These are phyloP conservation scores for Periophthalmus modestus DNA, from an alignment of 2,113 vertebrate species.

Conservation along the genomic window DNA sequence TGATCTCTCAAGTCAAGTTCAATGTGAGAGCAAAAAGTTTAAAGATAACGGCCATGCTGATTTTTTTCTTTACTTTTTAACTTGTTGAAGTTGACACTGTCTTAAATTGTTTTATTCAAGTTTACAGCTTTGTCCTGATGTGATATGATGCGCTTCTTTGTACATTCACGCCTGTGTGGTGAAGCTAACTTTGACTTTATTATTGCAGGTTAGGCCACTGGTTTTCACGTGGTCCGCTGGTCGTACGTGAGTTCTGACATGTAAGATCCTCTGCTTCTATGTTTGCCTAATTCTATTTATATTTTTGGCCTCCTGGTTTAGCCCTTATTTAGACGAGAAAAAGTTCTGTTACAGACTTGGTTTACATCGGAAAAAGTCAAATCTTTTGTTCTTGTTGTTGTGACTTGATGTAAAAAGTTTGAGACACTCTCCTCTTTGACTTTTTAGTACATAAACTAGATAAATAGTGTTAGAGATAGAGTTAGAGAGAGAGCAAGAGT, in stretches of 20 bases:
- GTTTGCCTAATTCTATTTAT: too few relatives aligned
- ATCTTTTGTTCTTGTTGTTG: neutral
- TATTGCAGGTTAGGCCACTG: neutral
- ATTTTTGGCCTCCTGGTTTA: too few relatives aligned
- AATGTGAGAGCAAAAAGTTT: slow-evolving; percentile 13
- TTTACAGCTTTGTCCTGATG: neutral
- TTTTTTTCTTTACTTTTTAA: neutral
- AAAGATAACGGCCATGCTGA: slow-evolving; percentile 9
- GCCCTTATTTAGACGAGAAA: too few relatives aligned
- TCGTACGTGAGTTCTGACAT: too few relatives aligned
- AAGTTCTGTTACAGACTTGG: neutral
- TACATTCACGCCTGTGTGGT: neutral
- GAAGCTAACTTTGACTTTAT: neutral
- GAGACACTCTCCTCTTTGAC: too few relatives aligned
- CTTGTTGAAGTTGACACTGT: neutral
- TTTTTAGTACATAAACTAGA: too few relatives aligned
- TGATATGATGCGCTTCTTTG: neutral
- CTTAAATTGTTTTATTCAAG: neutral
- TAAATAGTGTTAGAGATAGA: too few relatives aligned
- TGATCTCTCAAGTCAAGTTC: slow-evolving; percentile 16
- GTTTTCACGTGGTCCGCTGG: neutral
- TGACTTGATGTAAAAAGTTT: neutral
- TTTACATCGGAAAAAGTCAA: neutral
- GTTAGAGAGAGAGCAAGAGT: too few relatives aligned
- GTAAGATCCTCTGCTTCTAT: too few relatives aligned